Percentiles rank a stretch among this genome's conserved stretches.
phyloP scores from a whole-genome alignment of 35 echinoderm and acorn worm genomes.

The Apostichopus japonicus region DNA sequence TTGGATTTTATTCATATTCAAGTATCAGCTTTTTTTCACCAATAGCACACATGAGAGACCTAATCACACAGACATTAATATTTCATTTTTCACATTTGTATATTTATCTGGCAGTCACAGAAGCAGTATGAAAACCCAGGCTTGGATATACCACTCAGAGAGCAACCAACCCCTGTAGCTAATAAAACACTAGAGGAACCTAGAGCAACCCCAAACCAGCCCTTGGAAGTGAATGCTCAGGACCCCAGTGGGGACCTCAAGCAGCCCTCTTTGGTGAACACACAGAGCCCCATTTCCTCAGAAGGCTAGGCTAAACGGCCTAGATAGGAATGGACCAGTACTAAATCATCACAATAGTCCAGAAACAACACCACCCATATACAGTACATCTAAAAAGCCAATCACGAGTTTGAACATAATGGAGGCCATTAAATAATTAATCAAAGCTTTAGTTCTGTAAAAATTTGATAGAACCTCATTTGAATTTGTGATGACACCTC shows the following conservation, averaged over 20 bases:
- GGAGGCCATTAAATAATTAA: too few relatives aligned
- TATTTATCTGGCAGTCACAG: neutral
- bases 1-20: too few relatives aligned
- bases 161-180: conserved; percentile 26
- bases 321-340: conserved; percentile 8
- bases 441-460: too few relatives aligned
- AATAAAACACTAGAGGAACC: conserved; percentile 1
- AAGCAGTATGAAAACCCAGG: neutral
- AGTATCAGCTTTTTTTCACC: too few relatives aligned
- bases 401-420: too few relatives aligned
- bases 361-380: conserved; percentile 41
- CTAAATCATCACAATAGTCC: conserved; percentile 24
- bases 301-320: conserved; percentile 13
- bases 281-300: neutral
- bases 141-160: neutral
- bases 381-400: conserved; percentile 12
- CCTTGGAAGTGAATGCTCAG: too few relatives aligned
- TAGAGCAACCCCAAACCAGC: neutral
- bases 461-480: too few relatives aligned
- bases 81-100: too few relatives aligned
- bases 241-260: neutral
- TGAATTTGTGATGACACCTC: too few relatives aligned
- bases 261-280: neutral
- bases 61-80: too few relatives aligned
- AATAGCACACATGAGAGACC: too few relatives aligned